Conservation (phyloP, 2,113 vertebrate species). For the Okapia johnstoni region DNA sequence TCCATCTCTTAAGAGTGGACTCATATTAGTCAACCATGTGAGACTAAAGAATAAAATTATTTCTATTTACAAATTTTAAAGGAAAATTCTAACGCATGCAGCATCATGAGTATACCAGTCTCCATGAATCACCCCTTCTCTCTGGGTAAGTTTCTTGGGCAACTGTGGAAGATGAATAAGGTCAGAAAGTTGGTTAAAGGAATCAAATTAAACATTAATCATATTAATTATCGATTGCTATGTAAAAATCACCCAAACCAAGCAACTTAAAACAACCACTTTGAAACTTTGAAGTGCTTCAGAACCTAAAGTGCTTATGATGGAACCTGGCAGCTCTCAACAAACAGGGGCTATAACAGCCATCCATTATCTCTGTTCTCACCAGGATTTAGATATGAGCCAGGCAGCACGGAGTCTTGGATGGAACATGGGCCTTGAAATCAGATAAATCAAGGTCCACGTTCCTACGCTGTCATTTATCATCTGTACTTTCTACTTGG, state of each 20-base stretch:
- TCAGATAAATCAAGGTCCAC: neutral
- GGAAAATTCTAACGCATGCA: neutral
- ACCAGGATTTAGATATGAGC: neutral
- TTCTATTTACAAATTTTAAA: neutral
- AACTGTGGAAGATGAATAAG: neutral
- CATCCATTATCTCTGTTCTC: neutral
- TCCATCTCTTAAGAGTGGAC: neutral
- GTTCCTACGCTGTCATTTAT: neutral
- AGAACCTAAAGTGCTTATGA: neutral
- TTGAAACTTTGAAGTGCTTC: slow-evolving; percentile 2
- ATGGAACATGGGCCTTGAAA: neutral
- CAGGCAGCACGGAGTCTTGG: neutral
- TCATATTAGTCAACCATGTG: neutral
- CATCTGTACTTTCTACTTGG: neutral
- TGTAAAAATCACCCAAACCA: neutral
- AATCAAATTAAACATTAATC: slow-evolving; percentile 16
- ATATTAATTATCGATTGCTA: slow-evolving; percentile 1
- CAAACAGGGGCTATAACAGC: neutral
- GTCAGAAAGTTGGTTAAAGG: neutral
- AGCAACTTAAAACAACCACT: neutral
- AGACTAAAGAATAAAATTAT: neutral
- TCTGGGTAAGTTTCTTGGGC: neutral
- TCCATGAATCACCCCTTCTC: neutral
- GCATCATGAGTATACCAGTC: neutral
- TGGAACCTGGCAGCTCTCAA: neutral